Evolutionary conservation across 64 coral and sea anemone genomes (phyloP), one percentile per base, ranked within the genome.

Genomic region (Montipora cactus): DNA sequence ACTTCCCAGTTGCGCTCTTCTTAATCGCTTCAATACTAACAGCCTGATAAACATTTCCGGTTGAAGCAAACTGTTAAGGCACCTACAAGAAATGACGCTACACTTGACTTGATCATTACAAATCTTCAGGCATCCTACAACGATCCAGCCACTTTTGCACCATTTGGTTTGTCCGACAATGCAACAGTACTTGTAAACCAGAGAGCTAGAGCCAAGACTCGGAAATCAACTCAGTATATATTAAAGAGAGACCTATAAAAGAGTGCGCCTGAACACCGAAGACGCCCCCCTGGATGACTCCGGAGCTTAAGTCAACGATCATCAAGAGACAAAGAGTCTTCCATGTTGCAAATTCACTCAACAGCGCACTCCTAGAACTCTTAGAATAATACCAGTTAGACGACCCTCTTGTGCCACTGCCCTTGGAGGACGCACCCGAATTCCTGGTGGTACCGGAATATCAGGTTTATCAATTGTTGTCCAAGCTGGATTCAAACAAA

Each of bases 11-110:
- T 55, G 52, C 52, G 3, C 52, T 55, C 52, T 55, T 78, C 44
- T 55, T 37, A 37, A 37, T 37, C 37, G 37, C 37, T 37, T 37
- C 37, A 37, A 37, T 37, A 37, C 37, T 37, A 37, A 37, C 37
- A 37, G 37, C 37, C 37, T 37, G 37, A 37, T 37, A 37, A 37
- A 2, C 28, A 37, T 37, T 37, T 37, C 77, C 87, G 53, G 21
- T 57, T 89, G 22, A 89, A 89, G 20, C 87, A 89, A 77, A 89
- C 78, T 51, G 73, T 77, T 59, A 79, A 78, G 78, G 76, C 61
- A 78, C 20, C 87, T 55, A 89, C 87, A 76, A 49, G 74, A 16
- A 89, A 89, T 28, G 76, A 89, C 58, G 74, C 87, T 37, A 76
- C 62, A 25, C 47, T 89, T 44, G 87, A 89, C 87, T 50, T 89